Conservation (phyloP, 2,888 invertebrate genomes). For the Euproctis similis region DNA sequence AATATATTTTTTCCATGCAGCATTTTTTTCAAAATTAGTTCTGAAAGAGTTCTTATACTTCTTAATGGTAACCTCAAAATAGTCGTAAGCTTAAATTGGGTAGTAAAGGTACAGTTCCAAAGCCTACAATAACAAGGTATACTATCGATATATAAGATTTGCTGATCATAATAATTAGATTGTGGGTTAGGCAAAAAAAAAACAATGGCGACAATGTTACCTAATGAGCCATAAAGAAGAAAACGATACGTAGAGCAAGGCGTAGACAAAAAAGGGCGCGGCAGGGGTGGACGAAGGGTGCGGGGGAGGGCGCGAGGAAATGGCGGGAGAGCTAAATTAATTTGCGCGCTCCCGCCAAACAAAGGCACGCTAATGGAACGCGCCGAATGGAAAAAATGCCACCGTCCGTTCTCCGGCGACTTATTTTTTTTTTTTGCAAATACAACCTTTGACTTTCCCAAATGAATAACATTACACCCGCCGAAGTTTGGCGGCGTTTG, state of each 20-base stretch:
- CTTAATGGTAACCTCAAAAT: no score
- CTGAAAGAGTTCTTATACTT: no score
- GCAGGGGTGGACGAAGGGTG: slow-evolving; percentile 44
- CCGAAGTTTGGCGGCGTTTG: slow-evolving; percentile 55
- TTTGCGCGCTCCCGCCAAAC: slow-evolving; percentile 77
- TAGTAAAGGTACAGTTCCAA: not conserved
- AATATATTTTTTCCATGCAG: no score
- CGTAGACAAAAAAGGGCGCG: slow-evolving; percentile 74
- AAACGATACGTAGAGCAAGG: slow-evolving; percentile 75
- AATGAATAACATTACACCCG: slow-evolving; percentile 74
- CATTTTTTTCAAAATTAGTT: no score
- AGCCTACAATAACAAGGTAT: not conserved
- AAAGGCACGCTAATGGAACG: slow-evolving; percentile 77
- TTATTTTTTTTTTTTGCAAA: slow-evolving; percentile 69
- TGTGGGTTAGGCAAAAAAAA: slow-evolving; percentile 60
- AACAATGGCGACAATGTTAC: slow-evolving; percentile 73
- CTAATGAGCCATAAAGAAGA: slow-evolving; percentile 77
- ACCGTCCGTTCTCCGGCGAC: slow-evolving; percentile 73
- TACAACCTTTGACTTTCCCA: slow-evolving; percentile 74
- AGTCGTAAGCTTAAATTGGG: no score
- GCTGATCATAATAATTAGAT: slow-evolving; percentile 70
- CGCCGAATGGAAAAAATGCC: slow-evolving; percentile 77
- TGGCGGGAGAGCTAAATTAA: slow-evolving; percentile 76
- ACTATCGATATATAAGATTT: slow-evolving; percentile 40
- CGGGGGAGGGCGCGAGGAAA: slow-evolving; percentile 60